Evolutionary conservation across 37 sponge, comb jelly and placozoan genomes (phyloP).

Genomic region (Halichondria panicea): DNA sequence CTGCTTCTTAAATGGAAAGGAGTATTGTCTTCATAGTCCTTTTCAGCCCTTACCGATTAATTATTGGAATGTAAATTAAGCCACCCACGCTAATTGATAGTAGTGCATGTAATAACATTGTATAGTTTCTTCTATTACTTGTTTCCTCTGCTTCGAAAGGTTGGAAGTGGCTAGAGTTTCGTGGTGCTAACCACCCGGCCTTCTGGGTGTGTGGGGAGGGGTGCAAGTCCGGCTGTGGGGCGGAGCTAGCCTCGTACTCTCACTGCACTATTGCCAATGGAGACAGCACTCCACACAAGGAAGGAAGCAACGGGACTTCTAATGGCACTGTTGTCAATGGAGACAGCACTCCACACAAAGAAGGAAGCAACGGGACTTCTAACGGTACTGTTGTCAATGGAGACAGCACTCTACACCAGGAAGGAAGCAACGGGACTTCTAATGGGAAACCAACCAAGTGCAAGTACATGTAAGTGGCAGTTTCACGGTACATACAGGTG

Average conservation of each 20-base stretch:
- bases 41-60: no score
- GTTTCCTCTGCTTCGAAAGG: constrained; percentile 34
- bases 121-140: neutral
- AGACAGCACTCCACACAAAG: neutral
- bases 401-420: neutral
- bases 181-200: constrained; percentile 70
- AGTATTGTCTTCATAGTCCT: no score
- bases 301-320: constrained; percentile 18
- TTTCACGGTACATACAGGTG: no score
- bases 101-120: no score
- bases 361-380: constrained; percentile 18
- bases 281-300: neutral
- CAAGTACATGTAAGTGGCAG: no score
- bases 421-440: constrained; percentile 18
- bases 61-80: no score
- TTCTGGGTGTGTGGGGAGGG: constrained; percentile 87
- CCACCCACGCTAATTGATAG: no score
- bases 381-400: constrained; percentile 56
- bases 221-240: constrained; percentile 83
- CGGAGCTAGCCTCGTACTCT: constrained; percentile 57
- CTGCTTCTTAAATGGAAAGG: no score
- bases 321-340: constrained; percentile 55
- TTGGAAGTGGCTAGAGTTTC: constrained; percentile 80
- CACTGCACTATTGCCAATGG: constrained; percentile 61
- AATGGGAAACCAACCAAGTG: no score